Base-by-base conservation (phyloP, 2,113 vertebrate species). In the Limanda limanda region DNA sequence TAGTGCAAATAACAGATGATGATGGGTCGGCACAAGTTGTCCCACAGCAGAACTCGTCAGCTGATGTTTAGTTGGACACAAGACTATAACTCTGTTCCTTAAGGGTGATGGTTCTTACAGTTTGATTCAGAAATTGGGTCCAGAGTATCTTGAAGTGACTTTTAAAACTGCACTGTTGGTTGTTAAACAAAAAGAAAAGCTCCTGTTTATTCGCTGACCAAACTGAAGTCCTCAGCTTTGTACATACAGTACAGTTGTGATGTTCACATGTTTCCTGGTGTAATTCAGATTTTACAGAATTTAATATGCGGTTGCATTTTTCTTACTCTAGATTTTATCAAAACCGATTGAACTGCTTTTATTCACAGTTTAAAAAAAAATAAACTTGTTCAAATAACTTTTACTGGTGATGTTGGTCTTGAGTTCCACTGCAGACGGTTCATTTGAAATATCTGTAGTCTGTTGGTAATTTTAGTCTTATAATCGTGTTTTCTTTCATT, bases 261-360 rank as follows among this genome's bases (percentile, higher is more conserved):
- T 57, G 21, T 84, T 52, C 35, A 62, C 68, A 73, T 60, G 69
- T 78, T 78, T 40, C 20, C 27, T 62, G 21, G 88, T 86, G 64
- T 78, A 67, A 81, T 81, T 86, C 71, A 79, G 42, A 65, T 91
- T 92, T 92, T 88, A 87, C 71, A 77, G 76, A 76, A 86, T 60
- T 72, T 17, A 76, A 62, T 74, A 27, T 78, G 61, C 68, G 51
- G 69, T 79, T 78, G 48, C 69, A 65, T 86, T 67, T 85, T 89
- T 86, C 74, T 82, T 83, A 89, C 63, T 78, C 63, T 66, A 83
- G 77, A 89, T 92, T 92, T 94, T 93, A 91, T 85, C 67, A 56
- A 67, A 67, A 54, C 15, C 9, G 75, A 45, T 63, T 68, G 13
- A 85, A 71, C 51, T 1, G 10, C 83, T 90, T 93, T 78, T 90